Evolutionary conservation across 2,888 invertebrate species (phyloP).

Genomic region (Pimpla rufipes): DNA sequence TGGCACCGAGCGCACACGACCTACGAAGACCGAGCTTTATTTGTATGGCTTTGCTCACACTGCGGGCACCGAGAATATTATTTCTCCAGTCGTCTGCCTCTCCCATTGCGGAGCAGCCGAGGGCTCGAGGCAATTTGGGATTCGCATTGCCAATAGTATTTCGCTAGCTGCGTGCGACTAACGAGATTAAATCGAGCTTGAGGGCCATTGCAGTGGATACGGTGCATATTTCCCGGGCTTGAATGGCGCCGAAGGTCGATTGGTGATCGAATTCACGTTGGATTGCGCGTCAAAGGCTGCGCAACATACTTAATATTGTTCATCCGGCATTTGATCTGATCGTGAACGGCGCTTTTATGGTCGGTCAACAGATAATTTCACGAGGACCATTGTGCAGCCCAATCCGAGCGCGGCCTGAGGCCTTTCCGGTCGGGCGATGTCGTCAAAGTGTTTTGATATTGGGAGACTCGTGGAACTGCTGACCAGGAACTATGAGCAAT

Average conservation of each 20-base stretch:
- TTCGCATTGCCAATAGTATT: slow-evolving; percentile 46
- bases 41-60: not conserved
- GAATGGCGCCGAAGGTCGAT: not conserved
- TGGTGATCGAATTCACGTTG: not conserved
- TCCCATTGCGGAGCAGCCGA: slow-evolving; percentile 3
- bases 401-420: not conserved
- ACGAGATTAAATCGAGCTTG: slow-evolving; percentile 53
- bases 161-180: slow-evolving; percentile 11
- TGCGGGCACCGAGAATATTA: slow-evolving; percentile 34
- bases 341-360: not conserved
- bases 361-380: not conserved
- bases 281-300: not conserved
- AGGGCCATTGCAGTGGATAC: slow-evolving; percentile 1
- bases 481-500: not conserved
- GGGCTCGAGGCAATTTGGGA: slow-evolving; percentile 43
- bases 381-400: not conserved
- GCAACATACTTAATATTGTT: not conserved
- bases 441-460: not conserved
- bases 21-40: not conserved
- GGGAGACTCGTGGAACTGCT: not conserved
- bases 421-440: not conserved
- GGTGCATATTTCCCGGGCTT: not conserved
- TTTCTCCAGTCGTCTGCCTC: not conserved
- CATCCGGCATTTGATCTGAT: not conserved
- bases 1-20: not conserved